phyloP scores from a whole-genome alignment of 1,140 invertebrate species.

The Euglossa dilemma region DNA sequence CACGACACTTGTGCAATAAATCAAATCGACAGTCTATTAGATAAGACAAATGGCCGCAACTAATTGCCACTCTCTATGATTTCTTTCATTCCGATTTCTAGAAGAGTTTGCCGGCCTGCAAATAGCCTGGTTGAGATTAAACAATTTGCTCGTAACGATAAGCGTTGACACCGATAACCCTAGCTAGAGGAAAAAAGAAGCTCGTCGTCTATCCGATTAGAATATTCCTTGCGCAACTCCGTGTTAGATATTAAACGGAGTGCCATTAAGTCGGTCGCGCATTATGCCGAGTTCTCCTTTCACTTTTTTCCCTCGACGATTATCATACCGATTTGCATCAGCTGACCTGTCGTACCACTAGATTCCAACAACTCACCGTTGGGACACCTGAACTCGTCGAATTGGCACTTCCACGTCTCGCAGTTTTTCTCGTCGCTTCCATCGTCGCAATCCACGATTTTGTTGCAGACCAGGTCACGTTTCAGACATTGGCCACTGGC shows the following conservation, averaged over 20 bases:
- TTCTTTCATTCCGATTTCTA: background rate
- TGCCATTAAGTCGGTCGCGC: background rate
- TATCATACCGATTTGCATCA: background rate
- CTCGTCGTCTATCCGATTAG: background rate
- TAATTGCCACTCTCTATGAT: background rate
- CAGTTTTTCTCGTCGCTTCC: conserved; percentile 88
- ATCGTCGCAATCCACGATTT: conserved; percentile 87
- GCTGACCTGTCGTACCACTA: background rate
- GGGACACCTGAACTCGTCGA: conserved; percentile 84
- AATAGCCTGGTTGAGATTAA: background rate
- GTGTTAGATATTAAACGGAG: conserved; percentile 21
- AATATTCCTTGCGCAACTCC: background rate
- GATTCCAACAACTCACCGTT: conserved; percentile 66
- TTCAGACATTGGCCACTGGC: conserved; percentile 88
- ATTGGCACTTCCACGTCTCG: conserved; percentile 83
- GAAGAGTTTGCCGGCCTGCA: background rate
- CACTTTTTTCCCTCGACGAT: conserved; percentile 1
- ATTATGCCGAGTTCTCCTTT: conserved; percentile 22
- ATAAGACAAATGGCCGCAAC: background rate
- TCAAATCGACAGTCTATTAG: background rate
- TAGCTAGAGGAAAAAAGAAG: background rate
- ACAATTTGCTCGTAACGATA: conserved; percentile 1
- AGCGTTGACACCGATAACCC: background rate
- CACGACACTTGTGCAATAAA: background rate
- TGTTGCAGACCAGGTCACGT: conserved; percentile 88